A percentile compares a stretch with the other conserved stretches of the same genome.
Evolutionary conservation across 30 jellyfish, hydroid and myxozoan genomes (phyloP).

Genomic region (Catostylus mosaicus): DNA sequence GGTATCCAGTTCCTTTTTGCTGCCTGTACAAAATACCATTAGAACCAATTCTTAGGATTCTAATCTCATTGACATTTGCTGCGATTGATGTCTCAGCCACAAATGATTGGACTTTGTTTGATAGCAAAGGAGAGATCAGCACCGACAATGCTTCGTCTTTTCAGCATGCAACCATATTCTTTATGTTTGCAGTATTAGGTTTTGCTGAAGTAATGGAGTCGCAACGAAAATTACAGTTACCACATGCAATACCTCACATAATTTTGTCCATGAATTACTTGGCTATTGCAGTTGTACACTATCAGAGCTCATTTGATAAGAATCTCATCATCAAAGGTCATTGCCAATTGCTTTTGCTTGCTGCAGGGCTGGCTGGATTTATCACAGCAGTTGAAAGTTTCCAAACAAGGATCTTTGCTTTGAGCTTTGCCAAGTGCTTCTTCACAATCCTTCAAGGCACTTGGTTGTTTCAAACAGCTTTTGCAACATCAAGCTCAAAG

Average conservation of each 20-base stretch:
- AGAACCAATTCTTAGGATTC: slow-evolving; percentile 40
- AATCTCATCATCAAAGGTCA: background rate
- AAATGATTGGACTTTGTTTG: slow-evolving; percentile 34
- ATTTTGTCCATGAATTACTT: slow-evolving; percentile 26
- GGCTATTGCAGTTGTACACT: slow-evolving; percentile 29
- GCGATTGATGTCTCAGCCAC: slow-evolving; percentile 22
- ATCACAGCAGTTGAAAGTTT: slow-evolving; percentile 34
- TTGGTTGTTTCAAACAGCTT: slow-evolving; percentile 58
- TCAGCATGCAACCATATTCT: slow-evolving; percentile 35
- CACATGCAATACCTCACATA: slow-evolving; percentile 25
- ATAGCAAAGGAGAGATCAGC: slow-evolving; percentile 15
- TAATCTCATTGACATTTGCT: slow-evolving; percentile 26
- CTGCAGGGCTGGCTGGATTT: slow-evolving; percentile 4
- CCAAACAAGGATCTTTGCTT: slow-evolving; percentile 10
- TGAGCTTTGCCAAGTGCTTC: slow-evolving; percentile 50
- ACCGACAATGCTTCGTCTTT: slow-evolving; percentile 6
- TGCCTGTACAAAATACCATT: slow-evolving; percentile 19
- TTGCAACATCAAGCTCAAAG: slow-evolving; percentile 17
- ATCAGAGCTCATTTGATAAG: background rate
- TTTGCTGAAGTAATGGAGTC: slow-evolving; percentile 49
- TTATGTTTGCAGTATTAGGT: slow-evolving; percentile 45
- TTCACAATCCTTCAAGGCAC: slow-evolving; percentile 59
- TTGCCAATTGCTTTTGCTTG: background rate
- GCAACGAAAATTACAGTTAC: slow-evolving; percentile 15
- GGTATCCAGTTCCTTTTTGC: slow-evolving; percentile 36